Evolutionary conservation across 2,888 invertebrate genomes (phyloP).

Genomic region (Dynastes grantii): DNA sequence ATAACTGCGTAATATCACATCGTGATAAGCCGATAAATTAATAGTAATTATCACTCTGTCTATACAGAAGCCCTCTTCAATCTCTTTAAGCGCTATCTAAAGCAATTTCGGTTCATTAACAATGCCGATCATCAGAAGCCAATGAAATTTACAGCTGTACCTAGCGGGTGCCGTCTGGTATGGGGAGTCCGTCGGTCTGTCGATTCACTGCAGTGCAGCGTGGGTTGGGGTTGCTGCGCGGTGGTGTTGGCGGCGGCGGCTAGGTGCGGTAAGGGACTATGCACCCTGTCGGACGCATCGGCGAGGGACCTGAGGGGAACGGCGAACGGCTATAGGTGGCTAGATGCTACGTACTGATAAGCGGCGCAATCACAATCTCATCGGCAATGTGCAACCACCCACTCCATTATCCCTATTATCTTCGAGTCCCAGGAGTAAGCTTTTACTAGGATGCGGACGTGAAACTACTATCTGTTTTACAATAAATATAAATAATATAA

Average conservation of each 20-base stretch:
- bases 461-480: too few species aligned
- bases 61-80: not conserved
- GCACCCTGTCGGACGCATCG: not conserved
- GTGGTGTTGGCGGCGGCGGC: not conserved
- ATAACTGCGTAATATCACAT: not conserved
- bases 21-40: not conserved
- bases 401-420: slow-evolving; percentile 61
- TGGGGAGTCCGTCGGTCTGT: slow-evolving; percentile 3
- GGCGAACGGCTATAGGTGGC: slow-evolving; percentile 54
- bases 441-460: slow-evolving; percentile 4
- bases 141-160: slow-evolving; percentile 47
- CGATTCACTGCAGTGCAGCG: slow-evolving; percentile 32
- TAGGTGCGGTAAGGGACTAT: slow-evolving; percentile 28
- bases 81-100: slow-evolving; percentile 16
- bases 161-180: not conserved
- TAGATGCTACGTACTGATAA: slow-evolving; percentile 67
- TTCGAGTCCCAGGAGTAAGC: slow-evolving; percentile 35
- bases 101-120: slow-evolving; percentile 22
- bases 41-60: not conserved
- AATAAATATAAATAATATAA: not conserved
- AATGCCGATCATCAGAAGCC: slow-evolving; percentile 20
- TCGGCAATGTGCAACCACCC: slow-evolving; percentile 67
- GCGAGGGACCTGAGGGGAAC: slow-evolving; percentile 47
- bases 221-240: not conserved
- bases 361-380: slow-evolving; percentile 68